These are phyloP conservation scores for Micropoecilia bifurca DNA, from an alignment of 2,797 vertebrate genomes.

Conservation along the genomic window DNA sequence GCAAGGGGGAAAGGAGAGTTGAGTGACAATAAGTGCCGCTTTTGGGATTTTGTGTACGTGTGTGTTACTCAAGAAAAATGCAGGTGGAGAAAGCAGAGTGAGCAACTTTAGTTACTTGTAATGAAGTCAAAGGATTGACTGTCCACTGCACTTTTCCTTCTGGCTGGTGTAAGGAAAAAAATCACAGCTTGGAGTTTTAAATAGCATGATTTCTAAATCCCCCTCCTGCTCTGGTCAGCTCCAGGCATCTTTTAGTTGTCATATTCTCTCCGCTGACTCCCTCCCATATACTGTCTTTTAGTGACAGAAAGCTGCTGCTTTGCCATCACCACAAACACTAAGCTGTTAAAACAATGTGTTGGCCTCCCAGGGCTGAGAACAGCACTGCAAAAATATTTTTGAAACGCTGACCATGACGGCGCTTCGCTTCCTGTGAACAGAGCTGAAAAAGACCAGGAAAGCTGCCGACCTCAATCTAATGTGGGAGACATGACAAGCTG, in stretches of 20 bases:
- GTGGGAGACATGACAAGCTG: slow-evolving; percentile 27
- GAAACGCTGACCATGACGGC: slow-evolving; percentile 18
- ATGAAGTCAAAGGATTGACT: slow-evolving; percentile 72
- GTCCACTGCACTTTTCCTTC: slow-evolving; percentile 59
- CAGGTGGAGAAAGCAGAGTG: slow-evolving; percentile 50
- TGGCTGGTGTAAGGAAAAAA: slow-evolving; percentile 35
- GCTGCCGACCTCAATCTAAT: slow-evolving; percentile 29
- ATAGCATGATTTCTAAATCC: slow-evolving; percentile 76
- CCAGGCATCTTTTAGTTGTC: slow-evolving; percentile 67
- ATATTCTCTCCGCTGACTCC: slow-evolving; percentile 43
- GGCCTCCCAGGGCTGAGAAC: slow-evolving; percentile 30
- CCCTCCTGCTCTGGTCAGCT: slow-evolving; percentile 66
- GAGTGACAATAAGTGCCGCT: slow-evolving; percentile 43
- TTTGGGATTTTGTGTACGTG: slow-evolving; percentile 15
- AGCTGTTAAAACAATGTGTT: slow-evolving; percentile 41
- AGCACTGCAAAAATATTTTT: slow-evolving; percentile 15
- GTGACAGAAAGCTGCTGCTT: slow-evolving; percentile 68
- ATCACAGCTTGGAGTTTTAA: slow-evolving; percentile 64
- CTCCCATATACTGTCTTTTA: slow-evolving; percentile 45
- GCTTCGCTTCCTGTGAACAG: slow-evolving; percentile 25
- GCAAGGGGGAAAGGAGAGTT: slow-evolving; percentile 6
- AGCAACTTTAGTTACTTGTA: slow-evolving; percentile 63
- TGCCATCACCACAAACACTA: slow-evolving; percentile 53
- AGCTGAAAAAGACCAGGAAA: slow-evolving; percentile 31
- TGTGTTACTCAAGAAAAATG: slow-evolving; percentile 27